A percentile compares a stretch with the other conserved stretches of the same genome.
Evolutionary conservation across 2,888 invertebrate species (phyloP).

Genomic region (Stegophylla sp.): DNA sequence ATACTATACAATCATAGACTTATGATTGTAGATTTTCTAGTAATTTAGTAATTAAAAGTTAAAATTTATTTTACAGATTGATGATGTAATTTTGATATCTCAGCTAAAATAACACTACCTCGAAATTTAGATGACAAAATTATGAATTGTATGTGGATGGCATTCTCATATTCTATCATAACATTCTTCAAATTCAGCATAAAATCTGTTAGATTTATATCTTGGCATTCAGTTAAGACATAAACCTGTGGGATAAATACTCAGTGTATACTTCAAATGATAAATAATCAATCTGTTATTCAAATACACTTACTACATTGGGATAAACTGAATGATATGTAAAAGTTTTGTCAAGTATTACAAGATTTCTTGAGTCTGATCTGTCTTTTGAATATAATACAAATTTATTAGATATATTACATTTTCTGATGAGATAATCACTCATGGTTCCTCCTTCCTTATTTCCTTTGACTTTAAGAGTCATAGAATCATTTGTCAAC

Average conservation of each 20-base stretch:
- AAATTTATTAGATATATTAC: constrained; percentile 30
- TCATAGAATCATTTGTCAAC: constrained; percentile 39
- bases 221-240: constrained; percentile 48
- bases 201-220: background rate
- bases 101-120: constrained; percentile 28
- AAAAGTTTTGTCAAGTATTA: background rate
- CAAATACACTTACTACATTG: constrained; percentile 26
- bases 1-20: no score
- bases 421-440: constrained; percentile 8
- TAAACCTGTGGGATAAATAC: constrained; percentile 51
- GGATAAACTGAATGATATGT: constrained; percentile 23
- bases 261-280: background rate
- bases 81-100: background rate
- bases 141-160: constrained; percentile 58
- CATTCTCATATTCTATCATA: constrained; percentile 55
- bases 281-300: background rate
- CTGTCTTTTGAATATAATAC: constrained; percentile 32
- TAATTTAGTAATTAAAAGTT: no score
- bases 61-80: no score
- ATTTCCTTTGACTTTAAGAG: constrained; percentile 37
- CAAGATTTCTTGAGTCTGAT: constrained; percentile 27
- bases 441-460: constrained; percentile 26
- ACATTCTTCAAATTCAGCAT: constrained; percentile 55
- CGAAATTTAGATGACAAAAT: constrained; percentile 55
- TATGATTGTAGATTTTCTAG: no score